A percentile compares a stretch with the other conserved stretches of the same genome.
These are phyloP conservation scores for Neodon shergylaensis DNA, from an alignment of 2,113 vertebrate species.

Conservation along the genomic window DNA sequence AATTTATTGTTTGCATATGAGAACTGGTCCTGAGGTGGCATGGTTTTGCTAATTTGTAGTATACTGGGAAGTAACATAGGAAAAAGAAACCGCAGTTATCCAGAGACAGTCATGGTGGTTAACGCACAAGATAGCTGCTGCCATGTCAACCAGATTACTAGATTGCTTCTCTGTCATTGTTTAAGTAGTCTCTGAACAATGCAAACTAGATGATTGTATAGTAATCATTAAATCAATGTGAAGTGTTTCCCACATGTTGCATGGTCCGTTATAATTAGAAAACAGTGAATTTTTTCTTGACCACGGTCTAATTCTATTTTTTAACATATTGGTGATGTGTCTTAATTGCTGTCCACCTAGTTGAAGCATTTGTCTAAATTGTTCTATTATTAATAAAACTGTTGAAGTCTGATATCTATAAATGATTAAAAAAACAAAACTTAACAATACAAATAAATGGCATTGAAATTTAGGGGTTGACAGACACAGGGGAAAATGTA, in stretches of 20 bases:
- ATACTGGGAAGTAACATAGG: not conserved
- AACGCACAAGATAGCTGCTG: not conserved
- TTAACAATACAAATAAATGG: no score
- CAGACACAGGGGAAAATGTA: no score
- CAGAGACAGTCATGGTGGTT: not conserved
- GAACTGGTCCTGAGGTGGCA: not conserved
- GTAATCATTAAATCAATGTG: not conserved
- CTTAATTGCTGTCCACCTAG: not conserved
- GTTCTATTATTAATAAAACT: no score
- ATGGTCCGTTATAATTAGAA: not conserved
- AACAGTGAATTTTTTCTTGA: not conserved
- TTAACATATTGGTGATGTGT: not conserved
- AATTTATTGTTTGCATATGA: not conserved
- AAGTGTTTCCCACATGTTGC: not conserved
- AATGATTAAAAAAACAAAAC: no score
- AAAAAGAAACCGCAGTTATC: not conserved
- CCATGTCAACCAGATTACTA: not conserved
- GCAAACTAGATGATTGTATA: not conserved
- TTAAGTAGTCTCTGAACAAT: not conserved
- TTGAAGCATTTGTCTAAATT: no score
- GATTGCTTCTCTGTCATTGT: no score
- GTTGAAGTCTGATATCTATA: no score
- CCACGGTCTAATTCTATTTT: not conserved
- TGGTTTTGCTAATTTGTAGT: not conserved
- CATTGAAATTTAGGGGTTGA: no score